Evolutionary conservation across 2,113 vertebrate species (phyloP), one percentile per base, ranked within the genome.

Genomic region (Asarcornis scutulata): DNA sequence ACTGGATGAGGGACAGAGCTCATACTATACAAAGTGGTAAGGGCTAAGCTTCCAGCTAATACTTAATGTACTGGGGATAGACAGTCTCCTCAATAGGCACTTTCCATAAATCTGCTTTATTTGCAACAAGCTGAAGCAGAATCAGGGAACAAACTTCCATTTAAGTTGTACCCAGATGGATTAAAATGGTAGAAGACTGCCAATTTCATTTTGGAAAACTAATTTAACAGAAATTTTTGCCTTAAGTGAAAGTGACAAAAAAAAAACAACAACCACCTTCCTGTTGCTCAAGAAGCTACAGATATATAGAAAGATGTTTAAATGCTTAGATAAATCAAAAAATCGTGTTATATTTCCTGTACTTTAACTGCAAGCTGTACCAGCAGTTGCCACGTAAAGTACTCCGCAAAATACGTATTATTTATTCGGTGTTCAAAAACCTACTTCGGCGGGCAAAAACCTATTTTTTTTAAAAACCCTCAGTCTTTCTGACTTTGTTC

Each of bases 241-340:
- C 14, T 71, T 29, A 86, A 67, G 12, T 32, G 50, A 83, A 80
- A 71, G 26, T 27, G 16, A 79, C 56, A 77, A 85, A 56, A 67
- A 38, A 25, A 1, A 0, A 7, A 6, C 15, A 7, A 6, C 15
- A 67, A 82, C 7, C 20, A 48, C 9, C 2, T 2, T 8, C 5
- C 11, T 53, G 21, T 22, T 68, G 21, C 9, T 72, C 64, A 75
- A 93, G 44, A 68, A 17, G n/a, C n/a, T 69, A 40, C 26, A 59
- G 40, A 44, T n/a, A 22, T 36, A 60, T 76, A 46, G n/a, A 17
- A 46, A 59, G 23, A 48, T 26, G 26, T 59, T 77, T 50, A 44
- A 55, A n/a, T 34, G 17, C 27, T 67, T 32, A 60, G 22, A 69
- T 14, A 17, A 53, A 50, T 36, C 5, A 78, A 79, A 78, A 17